A percentile compares a stretch with the other conserved stretches of the same genome.
Conservation (phyloP, 2,888 invertebrate genomes). For the Hirtodrosophila confusa region DNA sequence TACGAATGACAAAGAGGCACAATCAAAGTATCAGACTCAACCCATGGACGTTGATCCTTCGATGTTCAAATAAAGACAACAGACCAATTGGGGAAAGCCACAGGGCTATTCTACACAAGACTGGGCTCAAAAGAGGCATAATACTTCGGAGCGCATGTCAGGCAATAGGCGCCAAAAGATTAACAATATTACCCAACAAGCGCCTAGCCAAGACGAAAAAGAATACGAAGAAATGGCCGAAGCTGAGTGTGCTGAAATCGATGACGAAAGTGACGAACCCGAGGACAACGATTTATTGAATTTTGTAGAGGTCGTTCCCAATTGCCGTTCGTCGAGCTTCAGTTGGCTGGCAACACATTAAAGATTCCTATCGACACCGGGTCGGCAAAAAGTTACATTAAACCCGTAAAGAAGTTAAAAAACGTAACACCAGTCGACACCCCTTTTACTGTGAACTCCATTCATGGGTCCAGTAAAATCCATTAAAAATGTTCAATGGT, state of each 20-base stretch:
- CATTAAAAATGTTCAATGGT: too few species aligned
- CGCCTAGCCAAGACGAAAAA: too few species aligned
- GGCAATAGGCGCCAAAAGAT: background rate
- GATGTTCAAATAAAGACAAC: too few species aligned
- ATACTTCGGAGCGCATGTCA: background rate
- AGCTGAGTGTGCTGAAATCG: too few species aligned
- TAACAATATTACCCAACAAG: background rate
- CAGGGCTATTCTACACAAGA: background rate
- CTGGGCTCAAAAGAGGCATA: background rate
- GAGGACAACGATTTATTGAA: background rate
- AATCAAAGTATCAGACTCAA: too few species aligned
- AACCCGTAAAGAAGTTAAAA: background rate
- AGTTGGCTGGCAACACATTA: background rate
- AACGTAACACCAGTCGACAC: constrained; percentile 1
- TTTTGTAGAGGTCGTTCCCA: background rate
- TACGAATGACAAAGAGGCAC: too few species aligned
- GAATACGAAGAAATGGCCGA: too few species aligned
- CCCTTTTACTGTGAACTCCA: too few species aligned
- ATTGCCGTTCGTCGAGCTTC: background rate
- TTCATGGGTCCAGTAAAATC: too few species aligned
- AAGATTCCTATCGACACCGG: background rate
- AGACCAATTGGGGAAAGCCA: background rate
- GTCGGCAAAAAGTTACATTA: background rate
- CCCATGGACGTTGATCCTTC: too few species aligned
- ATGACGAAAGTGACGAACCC: too few species aligned